Evolutionary conservation across 2,113 vertebrate species (phyloP).

Genomic region (Plectropomus leopardus): DNA sequence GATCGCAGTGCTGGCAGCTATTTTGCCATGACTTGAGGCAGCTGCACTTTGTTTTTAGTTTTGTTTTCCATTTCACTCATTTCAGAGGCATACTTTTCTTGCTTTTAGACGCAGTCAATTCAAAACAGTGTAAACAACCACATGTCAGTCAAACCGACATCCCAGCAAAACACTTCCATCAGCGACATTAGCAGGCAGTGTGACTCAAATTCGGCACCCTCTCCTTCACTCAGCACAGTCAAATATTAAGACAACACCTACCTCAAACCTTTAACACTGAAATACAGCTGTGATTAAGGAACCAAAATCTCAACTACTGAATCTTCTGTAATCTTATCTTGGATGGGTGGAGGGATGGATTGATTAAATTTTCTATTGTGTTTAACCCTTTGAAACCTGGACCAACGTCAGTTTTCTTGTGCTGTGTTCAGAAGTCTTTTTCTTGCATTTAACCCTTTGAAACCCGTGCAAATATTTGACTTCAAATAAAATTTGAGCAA

Average conservation of each 20-base stretch:
- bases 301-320: background rate
- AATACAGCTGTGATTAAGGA: background rate
- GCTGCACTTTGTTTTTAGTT: background rate
- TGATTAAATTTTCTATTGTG: too few relatives aligned
- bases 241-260: too few relatives aligned
- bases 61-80: background rate
- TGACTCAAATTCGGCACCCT: background rate
- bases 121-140: background rate
- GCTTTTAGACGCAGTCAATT: background rate
- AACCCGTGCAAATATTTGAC: too few relatives aligned
- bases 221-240: background rate
- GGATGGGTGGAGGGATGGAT: too few relatives aligned
- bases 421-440: too few relatives aligned
- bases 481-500: too few relatives aligned
- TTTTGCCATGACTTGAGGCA: background rate
- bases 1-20: conserved; percentile 3
- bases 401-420: too few relatives aligned
- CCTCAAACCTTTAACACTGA: background rate
- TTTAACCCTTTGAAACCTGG: too few relatives aligned
- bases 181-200: background rate
- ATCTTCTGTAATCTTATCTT: too few relatives aligned
- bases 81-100: background rate
- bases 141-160: background rate
- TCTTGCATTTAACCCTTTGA: too few relatives aligned
- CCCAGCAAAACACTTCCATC: background rate